Conservation (phyloP, 2,888 invertebrate species). For the Pristionchus japonicus region DNA sequence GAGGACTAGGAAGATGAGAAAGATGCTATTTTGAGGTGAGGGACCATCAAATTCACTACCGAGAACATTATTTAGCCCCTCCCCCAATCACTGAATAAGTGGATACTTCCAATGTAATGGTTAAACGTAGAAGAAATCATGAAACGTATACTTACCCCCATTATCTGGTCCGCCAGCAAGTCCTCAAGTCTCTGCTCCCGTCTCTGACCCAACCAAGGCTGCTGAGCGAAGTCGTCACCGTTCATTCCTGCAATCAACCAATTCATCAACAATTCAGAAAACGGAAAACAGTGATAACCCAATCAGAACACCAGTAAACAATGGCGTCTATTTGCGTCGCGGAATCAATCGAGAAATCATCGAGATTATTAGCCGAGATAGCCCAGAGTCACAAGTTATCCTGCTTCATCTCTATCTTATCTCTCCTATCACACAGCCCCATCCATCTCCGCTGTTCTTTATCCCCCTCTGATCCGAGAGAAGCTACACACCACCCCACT, state of each 20-base stretch:
- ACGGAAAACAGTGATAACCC: background rate
- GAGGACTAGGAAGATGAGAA: too few relatives aligned
- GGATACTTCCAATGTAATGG: too few relatives aligned
- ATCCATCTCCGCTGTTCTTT: constrained; percentile 19
- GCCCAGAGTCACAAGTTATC: background rate
- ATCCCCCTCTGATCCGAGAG: background rate
- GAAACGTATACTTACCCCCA: too few relatives aligned
- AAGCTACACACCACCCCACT: background rate
- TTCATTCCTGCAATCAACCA: background rate
- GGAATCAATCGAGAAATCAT: background rate
- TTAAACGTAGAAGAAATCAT: too few relatives aligned
- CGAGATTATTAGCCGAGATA: background rate
- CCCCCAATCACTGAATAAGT: too few relatives aligned
- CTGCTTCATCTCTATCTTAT: background rate
- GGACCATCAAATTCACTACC: too few relatives aligned
- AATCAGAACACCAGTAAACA: background rate
- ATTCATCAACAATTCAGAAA: background rate
- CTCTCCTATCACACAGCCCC: constrained; percentile 11
- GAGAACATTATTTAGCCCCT: too few relatives aligned
- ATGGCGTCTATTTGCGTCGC: background rate
- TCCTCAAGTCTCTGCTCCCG: background rate
- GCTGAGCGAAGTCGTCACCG: background rate
- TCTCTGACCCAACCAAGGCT: background rate
- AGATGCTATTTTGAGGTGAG: too few relatives aligned
- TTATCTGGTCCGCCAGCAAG: constrained; percentile 5